Evolutionary conservation across 2,113 vertebrate species (phyloP).

Genomic region (Gadus macrocephalus): DNA sequence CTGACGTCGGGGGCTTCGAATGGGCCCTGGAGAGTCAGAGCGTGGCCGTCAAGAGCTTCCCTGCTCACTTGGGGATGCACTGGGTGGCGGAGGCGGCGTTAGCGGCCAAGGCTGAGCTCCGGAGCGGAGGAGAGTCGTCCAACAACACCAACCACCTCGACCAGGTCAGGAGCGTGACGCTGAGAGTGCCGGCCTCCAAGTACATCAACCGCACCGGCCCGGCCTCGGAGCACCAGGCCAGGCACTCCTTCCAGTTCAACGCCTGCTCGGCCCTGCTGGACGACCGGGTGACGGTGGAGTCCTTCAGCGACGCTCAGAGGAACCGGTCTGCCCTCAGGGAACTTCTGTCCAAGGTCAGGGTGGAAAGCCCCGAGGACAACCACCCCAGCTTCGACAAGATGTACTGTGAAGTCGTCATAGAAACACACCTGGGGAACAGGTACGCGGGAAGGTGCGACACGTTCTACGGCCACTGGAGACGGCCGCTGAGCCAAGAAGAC

Average conservation of each 20-base stretch:
- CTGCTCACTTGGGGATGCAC: conserved; percentile 88
- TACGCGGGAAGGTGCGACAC: conserved; percentile 69
- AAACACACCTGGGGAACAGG: conserved; percentile 42
- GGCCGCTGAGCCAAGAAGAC: conserved; percentile 79
- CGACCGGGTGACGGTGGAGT: conserved; percentile 64
- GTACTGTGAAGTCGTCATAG: conserved; percentile 76
- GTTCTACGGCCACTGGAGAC: conserved; percentile 94
- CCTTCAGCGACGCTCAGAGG: conserved; percentile 68
- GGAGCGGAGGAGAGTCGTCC: conserved; percentile 6
- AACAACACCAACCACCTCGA: conserved; percentile 55
- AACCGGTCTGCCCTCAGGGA: conserved; percentile 63
- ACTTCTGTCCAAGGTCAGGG: conserved; percentile 74
- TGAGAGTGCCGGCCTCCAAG: conserved; percentile 79
- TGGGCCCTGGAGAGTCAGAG: conserved; percentile 88
- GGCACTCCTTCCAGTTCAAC: conserved; percentile 91
- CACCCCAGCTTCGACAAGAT: conserved; percentile 83
- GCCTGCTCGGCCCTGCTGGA: conserved; percentile 82
- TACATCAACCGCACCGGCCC: conserved; percentile 84
- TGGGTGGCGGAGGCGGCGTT: conserved; percentile 86
- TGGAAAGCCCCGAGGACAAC: conserved; percentile 81
- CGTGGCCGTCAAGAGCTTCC: conserved; percentile 86
- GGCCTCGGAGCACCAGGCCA: conserved; percentile 82
- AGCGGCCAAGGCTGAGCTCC: conserved; percentile 69
- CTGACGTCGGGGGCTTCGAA: conserved; percentile 57
- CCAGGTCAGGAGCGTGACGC: conserved; percentile 68